Evolutionary conservation across 1,140 invertebrate species (phyloP).

Genomic region (Branchinecta lindahli): DNA sequence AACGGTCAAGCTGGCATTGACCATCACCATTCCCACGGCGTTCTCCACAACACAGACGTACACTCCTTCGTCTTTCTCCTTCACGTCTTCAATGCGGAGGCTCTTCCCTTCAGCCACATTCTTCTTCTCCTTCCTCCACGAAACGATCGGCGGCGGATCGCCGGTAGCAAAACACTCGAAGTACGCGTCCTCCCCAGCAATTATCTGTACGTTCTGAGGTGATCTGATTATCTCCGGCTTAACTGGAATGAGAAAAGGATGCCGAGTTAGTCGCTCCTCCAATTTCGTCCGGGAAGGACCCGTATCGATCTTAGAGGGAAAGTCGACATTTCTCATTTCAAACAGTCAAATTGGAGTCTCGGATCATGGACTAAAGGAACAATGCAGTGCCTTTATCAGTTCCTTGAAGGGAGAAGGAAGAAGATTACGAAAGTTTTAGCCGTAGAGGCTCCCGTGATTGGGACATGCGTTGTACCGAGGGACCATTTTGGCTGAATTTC

Average conservation of each 20-base stretch:
- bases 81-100: constrained; percentile 53
- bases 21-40: constrained; percentile 28
- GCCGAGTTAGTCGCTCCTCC: not conserved
- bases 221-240: constrained; percentile 73
- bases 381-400: no score
- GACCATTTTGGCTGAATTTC: no score
- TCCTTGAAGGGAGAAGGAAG: no score
- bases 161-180: constrained; percentile 67
- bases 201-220: constrained; percentile 64
- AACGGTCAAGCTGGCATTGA: constrained; percentile 30
- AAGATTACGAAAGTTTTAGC: no score
- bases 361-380: no score
- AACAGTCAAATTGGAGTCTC: no score
- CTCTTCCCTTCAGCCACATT: constrained; percentile 31
- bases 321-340: no score
- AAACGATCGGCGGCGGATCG: constrained; percentile 66
- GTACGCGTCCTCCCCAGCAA: constrained; percentile 57
- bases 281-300: not conserved
- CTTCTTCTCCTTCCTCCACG: constrained; percentile 70
- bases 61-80: constrained; percentile 35
- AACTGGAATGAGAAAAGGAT: constrained; percentile 41
- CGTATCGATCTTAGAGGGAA: no score
- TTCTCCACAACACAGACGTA: constrained; percentile 33
- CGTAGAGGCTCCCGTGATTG: no score
- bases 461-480: no score